Conservation (phyloP, 2,113 vertebrate species). For the Mystacornis crossleyi region DNA sequence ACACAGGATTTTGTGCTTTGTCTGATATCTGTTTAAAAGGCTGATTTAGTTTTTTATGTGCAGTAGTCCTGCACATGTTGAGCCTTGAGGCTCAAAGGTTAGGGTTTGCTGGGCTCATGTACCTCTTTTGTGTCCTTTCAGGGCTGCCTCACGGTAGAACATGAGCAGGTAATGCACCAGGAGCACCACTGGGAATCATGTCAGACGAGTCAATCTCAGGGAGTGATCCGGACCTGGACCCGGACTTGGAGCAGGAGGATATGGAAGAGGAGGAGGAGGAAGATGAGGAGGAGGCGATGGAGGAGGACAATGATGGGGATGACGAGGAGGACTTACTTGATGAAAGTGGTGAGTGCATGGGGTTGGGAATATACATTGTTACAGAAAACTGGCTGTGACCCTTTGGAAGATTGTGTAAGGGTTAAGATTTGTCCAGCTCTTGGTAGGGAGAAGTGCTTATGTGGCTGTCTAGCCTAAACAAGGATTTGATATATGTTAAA, state of each 20-base stretch:
- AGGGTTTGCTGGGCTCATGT: background rate
- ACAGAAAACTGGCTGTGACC: background rate
- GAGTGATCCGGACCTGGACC: conserved; percentile 95
- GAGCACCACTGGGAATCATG: conserved; percentile 90
- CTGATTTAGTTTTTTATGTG: background rate
- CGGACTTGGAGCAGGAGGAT: conserved; percentile 92
- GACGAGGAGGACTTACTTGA: conserved; percentile 87
- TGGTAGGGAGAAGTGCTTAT: background rate
- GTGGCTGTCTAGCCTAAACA: background rate
- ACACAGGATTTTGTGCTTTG: background rate
- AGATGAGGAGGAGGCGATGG: conserved; percentile 83
- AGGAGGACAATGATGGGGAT: conserved; percentile 82
- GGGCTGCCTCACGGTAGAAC: conserved; percentile 75
- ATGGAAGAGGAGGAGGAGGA: conserved; percentile 91
- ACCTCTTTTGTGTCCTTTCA: background rate
- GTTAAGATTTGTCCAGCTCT: background rate
- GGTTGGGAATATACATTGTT: background rate
- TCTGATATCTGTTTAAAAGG: background rate
- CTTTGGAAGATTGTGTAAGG: background rate
- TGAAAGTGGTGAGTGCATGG: conserved; percentile 77
- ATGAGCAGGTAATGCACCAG: conserved; percentile 93
- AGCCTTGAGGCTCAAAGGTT: background rate
- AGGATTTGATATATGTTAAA: background rate
- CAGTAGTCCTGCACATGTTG: background rate
- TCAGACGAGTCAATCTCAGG: conserved; percentile 98